Evolutionary conservation across 2,888 invertebrate species (phyloP).

Genomic region (Megamerina dolium): DNA sequence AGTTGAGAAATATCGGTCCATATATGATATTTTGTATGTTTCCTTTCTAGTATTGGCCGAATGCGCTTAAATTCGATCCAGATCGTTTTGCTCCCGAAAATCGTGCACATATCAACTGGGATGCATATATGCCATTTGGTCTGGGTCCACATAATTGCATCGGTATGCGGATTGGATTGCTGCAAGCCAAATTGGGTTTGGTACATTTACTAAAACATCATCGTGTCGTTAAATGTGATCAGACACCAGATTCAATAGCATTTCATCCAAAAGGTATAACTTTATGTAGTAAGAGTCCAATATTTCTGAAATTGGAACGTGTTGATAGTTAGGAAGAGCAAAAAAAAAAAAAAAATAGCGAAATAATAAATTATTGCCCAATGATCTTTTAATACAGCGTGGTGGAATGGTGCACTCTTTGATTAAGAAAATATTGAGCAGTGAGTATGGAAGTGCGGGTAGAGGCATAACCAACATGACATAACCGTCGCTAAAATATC

Average conservation of each 20-base stretch:
- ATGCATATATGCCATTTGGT: conserved; percentile 43
- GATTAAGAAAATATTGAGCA: no score
- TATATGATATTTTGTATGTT: no score
- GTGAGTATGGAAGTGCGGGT: no score
- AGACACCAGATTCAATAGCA: conserved; percentile 28
- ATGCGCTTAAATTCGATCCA: conserved; percentile 44
- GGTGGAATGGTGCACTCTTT: no score
- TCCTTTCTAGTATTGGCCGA: conserved; percentile 35
- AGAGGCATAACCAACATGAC: no score
- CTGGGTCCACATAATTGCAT: conserved; percentile 44
- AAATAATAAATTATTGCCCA: no score
- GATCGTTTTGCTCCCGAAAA: conserved; percentile 42
- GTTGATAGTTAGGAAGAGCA: no score
- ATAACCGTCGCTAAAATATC: no score
- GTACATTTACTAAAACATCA: conserved; percentile 43
- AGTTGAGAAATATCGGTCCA: no score
- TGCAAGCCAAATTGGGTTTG: conserved; percentile 41
- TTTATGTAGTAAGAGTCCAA: conserved; percentile 23
- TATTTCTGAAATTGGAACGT: neutral
- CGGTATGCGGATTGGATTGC: conserved; percentile 42
- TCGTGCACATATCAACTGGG: conserved; percentile 29
- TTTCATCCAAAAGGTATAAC: conserved; percentile 40
- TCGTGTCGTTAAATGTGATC: conserved; percentile 28
- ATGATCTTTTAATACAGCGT: no score
- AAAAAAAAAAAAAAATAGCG: no score